Evolutionary conservation across 2,888 invertebrate genomes (phyloP), one percentile per base, ranked within the genome.

Genomic region (Folsomia candida): DNA sequence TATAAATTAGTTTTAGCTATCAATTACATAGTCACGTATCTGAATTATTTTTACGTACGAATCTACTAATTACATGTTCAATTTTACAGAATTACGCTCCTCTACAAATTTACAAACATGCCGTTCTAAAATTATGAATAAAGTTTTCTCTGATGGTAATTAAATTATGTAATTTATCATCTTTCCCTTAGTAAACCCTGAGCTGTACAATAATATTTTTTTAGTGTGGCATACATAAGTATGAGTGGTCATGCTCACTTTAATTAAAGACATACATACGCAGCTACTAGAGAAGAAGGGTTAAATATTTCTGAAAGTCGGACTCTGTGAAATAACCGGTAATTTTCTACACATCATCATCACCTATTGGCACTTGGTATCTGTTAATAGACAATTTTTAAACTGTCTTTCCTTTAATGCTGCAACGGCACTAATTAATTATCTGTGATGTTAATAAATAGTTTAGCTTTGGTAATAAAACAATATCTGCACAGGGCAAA

Each of bases 401-500:
- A 51, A 68, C 29, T 70, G 73, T 73, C 70, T 73, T 70, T 73
- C 67, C 70, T 68, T 67, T 70, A 73, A 73, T 73, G 73, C 73
- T 73, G 73, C 73, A 73, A 73, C 70, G 72, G 72, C 70, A 68
- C 51, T 14, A 64, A 64, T 51, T 14, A 29, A 28, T 28, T 28
- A n/a, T n/a, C n/a, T n/a, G n/a, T n/a, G n/a, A n/a, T n/a, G n/a
- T n/a, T n/a, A n/a, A n/a, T n/a, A n/a, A n/a, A n/a, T n/a, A n/a
- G n/a, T n/a, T 20, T 63, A 28, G 37, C 9, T 29, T 28, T 63
- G 27, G 24, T 25, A 25, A 22, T 25, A n/a, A n/a, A n/a, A n/a
- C n/a, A n/a, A n/a, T n/a, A n/a, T n/a, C n/a, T n/a, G n/a, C n/a
- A n/a, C n/a, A n/a, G n/a, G n/a, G n/a, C n/a, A n/a, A n/a, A n/a